A percentile compares a stretch with the other conserved stretches of the same genome.
Conservation (phyloP, 1,140 invertebrate species). For the Drosophila rufa region DNA sequence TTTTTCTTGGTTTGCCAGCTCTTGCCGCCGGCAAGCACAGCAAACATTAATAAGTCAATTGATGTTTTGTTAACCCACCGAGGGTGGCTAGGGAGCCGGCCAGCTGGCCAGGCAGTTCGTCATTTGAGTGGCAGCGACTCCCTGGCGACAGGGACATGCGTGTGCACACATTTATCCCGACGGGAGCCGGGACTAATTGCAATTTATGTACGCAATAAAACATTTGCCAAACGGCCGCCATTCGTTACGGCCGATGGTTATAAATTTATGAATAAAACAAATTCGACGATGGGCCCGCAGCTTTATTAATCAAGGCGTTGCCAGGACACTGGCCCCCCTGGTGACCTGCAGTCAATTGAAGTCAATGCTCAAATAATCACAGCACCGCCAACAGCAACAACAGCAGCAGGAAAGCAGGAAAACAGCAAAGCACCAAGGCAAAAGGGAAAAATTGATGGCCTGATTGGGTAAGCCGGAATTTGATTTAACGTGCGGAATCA, state of each 20-base stretch:
- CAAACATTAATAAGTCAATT: constrained; percentile 83
- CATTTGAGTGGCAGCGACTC: constrained; percentile 43
- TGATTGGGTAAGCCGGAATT: constrained; percentile 69
- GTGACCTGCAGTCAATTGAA: constrained; percentile 64
- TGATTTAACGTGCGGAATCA: constrained; percentile 62
- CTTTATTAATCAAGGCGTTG: constrained; percentile 73
- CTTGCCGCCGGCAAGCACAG: constrained; percentile 22
- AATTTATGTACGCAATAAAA: constrained; percentile 83
- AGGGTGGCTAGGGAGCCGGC: constrained; percentile 10
- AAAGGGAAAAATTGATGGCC: constrained; percentile 31
- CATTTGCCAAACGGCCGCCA: constrained; percentile 71
- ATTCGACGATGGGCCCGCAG: constrained; percentile 44
- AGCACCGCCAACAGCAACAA: constrained; percentile 2
- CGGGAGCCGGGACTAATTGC: constrained; percentile 76
- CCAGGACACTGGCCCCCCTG: constrained; percentile 14
- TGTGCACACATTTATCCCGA: constrained; percentile 75
- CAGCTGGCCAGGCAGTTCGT: constrained; percentile 52
- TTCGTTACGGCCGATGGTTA: constrained; percentile 74
- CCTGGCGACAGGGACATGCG: constrained; percentile 67
- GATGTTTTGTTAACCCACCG: constrained; percentile 80
- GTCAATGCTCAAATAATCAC: constrained; percentile 67
- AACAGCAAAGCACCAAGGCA: not conserved
- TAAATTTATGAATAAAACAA: constrained; percentile 82
- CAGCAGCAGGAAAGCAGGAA: not conserved
- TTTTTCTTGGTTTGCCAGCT: constrained; percentile 19